Base-by-base conservation (phyloP, 2,888 invertebrate genomes). In the Clunio marinus region DNA sequence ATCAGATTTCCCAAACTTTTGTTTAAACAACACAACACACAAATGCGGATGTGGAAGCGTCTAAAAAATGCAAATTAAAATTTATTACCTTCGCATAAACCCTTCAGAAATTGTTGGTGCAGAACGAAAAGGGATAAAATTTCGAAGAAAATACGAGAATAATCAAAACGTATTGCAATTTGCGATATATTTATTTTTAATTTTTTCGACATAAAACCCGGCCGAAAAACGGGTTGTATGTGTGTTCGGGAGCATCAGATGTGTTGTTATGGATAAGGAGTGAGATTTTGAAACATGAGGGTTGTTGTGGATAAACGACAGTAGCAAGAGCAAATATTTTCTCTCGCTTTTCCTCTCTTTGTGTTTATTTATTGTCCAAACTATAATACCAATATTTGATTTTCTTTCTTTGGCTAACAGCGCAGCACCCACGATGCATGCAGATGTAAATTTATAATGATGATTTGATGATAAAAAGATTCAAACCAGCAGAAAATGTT, bases 291-390 rank as follows among this genome's bases (percentile, higher is more conserved):
- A 27, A 57, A 57, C 57, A 57, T 57, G 25, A 57, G 57, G 57
- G 57, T 57, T 17, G n/a, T 22, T 45, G 3, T 45, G 45, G 45
- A 32, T 32, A 5, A 5, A 32, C 13, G 35, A n/a, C 35, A 32
- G 35, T 32, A 13, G 13, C 17, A 37, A 15, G 32, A 20, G 66
- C 66, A 66, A 66, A 66, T 55, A 66, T 66, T 51, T 27, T 51
- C 35, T 20, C 17, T 46, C 55, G 66, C 66, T 46, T 51, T 51
- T 55, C n/a, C 25, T n/a, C n/a, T n/a, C n/a, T n/a, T n/a, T n/a
- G n/a, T 66, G 66, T 66, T 66, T 66, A 55, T 66, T 55, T 66
- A 66, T 66, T 66, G 66, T 66, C 66, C 66, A 66, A 51, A 35
- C 35, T 60, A 60, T 63, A 15, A n/a, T 46, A n/a, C 62, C 62